A percentile compares a stretch with the other conserved stretches of the same genome.
These are phyloP conservation scores for Agapostemon virescens DNA, from an alignment of 2,888 invertebrate species.

Conservation along the genomic window DNA sequence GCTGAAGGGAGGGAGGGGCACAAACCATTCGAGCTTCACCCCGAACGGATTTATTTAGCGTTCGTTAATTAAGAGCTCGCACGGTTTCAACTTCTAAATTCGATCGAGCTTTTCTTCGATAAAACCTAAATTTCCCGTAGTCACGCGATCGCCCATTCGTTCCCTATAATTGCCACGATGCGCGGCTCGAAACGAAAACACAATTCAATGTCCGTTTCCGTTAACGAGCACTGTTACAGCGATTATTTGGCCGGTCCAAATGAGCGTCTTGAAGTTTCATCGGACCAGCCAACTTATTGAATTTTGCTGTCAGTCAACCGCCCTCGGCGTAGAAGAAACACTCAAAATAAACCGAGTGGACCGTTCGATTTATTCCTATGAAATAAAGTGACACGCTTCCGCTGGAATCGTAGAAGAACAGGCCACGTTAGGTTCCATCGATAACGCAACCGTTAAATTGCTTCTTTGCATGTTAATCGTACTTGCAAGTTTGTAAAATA, in stretches of 20 bases:
- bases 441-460: background rate
- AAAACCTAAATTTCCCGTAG: conserved; percentile 49
- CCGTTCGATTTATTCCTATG: background rate
- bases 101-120: conserved; percentile 56
- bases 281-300: background rate
- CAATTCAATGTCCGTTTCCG: conserved; percentile 45
- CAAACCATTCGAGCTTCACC: conserved; percentile 40
- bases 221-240: conserved; percentile 42
- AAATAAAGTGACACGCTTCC: background rate
- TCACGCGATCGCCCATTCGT: conserved; percentile 47
- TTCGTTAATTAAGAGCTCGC: conserved; percentile 56
- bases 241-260: conserved; percentile 24
- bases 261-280: background rate
- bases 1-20: background rate
- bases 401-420: background rate
- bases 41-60: conserved; percentile 54
- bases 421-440: background rate
- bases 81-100: conserved; percentile 52
- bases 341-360: background rate
- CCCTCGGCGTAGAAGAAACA: background rate
- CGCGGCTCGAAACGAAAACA: conserved; percentile 35
- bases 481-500: background rate
- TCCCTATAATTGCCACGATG: conserved; percentile 41
- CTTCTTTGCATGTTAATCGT: background rate
- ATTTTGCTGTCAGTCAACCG: background rate